Percentiles rank a stretch among this genome's conserved stretches.
phyloP scores from a whole-genome alignment of 2,797 vertebrate species.

The Squalus acanthias region DNA sequence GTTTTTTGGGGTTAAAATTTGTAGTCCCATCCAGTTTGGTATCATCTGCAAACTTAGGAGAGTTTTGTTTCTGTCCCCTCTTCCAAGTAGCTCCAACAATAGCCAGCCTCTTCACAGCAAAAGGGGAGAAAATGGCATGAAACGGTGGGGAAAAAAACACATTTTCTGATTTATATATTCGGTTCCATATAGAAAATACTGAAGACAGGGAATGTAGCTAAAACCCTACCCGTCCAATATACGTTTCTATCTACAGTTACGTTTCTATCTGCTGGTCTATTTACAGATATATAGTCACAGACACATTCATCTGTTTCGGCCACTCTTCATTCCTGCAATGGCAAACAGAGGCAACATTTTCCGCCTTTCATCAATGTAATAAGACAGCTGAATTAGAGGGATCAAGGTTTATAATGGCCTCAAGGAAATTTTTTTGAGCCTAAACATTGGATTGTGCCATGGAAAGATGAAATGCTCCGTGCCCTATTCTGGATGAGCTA shows the following conservation, averaged over 20 bases:
- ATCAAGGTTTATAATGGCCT: neutral
- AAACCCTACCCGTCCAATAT: neutral
- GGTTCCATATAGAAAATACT: neutral
- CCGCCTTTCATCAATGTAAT: neutral
- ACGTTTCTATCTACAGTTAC: neutral
- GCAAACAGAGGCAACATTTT: neutral
- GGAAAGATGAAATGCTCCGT: neutral
- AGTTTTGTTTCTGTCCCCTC: neutral
- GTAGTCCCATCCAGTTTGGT: neutral
- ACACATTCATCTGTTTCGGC: neutral
- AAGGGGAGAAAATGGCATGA: neutral
- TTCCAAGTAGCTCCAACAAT: neutral
- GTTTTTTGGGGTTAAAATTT: no score
- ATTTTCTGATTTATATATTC: neutral
- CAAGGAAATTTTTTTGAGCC: conserved; percentile 3
- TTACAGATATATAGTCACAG: neutral
- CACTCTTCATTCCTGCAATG: neutral
- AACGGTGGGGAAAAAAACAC: neutral
- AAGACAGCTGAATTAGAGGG: neutral
- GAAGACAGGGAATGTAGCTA: neutral
- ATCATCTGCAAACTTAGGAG: neutral
- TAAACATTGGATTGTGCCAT: neutral
- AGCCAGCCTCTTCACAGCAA: neutral
- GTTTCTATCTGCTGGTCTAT: neutral
- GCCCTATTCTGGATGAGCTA: neutral